Evolutionary conservation across 1,140 invertebrate species (phyloP).

Genomic region (Drosophila nigromelanica): DNA sequence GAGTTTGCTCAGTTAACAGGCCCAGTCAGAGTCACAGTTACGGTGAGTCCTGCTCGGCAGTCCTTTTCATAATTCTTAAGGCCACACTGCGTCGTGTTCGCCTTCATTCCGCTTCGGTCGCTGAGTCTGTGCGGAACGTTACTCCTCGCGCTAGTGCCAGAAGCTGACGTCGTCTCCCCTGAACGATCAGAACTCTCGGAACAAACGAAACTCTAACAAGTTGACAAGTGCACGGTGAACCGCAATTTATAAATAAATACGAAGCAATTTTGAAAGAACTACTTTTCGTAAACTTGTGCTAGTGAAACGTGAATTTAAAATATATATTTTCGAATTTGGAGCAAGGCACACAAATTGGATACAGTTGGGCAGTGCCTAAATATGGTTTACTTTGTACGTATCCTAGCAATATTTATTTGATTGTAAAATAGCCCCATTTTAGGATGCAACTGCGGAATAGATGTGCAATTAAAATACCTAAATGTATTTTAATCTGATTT

Average conservation of each 20-base stretch:
- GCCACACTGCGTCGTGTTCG: constrained; percentile 57
- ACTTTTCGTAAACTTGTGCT: background rate
- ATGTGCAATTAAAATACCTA: too few species aligned
- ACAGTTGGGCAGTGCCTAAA: constrained; percentile 71
- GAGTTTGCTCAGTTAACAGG: constrained; percentile 55
- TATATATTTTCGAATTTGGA: constrained; percentile 1
- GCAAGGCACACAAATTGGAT: constrained; percentile 69
- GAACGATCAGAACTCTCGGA: background rate
- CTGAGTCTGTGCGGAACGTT: constrained; percentile 72
- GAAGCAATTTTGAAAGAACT: background rate
- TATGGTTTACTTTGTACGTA: constrained; percentile 84
- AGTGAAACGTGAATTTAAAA: background rate
- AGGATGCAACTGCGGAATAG: too few species aligned
- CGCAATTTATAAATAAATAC: constrained; percentile 3
- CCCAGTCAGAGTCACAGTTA: constrained; percentile 22
- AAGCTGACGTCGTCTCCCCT: background rate
- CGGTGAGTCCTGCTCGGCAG: constrained; percentile 28
- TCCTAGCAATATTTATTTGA: background rate
- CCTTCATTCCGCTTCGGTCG: constrained; percentile 80
- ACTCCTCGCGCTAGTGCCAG: constrained; percentile 36
- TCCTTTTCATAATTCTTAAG: constrained; percentile 81
- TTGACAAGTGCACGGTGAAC: constrained; percentile 32
- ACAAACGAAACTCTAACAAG: constrained; percentile 21
- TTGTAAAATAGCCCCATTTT: too few species aligned
- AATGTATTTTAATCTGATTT: too few species aligned